phyloP scores from a whole-genome alignment of 2,113 vertebrate species.

The Misgurnus anguillicaudatus region DNA sequence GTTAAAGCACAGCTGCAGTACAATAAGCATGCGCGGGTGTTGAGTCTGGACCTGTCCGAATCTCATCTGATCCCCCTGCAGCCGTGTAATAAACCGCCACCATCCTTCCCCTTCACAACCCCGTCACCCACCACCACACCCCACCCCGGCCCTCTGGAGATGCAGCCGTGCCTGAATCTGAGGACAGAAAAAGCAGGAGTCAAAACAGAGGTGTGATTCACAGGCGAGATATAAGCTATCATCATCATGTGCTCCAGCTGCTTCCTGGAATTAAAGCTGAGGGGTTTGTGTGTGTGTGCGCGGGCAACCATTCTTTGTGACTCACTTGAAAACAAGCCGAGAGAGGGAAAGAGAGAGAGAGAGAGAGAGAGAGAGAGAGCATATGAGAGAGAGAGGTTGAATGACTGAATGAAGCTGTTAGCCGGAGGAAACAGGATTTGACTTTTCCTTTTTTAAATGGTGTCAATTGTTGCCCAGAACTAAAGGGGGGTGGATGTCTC shows the following conservation, averaged over 20 bases:
- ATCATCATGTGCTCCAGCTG: slow-evolving; percentile 71
- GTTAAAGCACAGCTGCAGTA: slow-evolving; percentile 66
- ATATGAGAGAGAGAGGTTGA: not conserved
- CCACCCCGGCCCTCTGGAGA: slow-evolving; percentile 54
- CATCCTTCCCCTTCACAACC: slow-evolving; percentile 29
- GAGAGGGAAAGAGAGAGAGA: not conserved
- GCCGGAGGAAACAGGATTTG: slow-evolving; percentile 20
- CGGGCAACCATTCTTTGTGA: slow-evolving; percentile 14
- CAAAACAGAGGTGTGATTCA: slow-evolving; percentile 75
- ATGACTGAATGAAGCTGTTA: slow-evolving; percentile 26
- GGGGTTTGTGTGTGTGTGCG: slow-evolving; percentile 7
- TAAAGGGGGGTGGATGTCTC: slow-evolving; percentile 18
- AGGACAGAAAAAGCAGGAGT: slow-evolving; percentile 63
- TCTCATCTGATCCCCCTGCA: slow-evolving; percentile 71
- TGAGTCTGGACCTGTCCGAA: slow-evolving; percentile 69
- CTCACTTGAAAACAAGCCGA: slow-evolving; percentile 20
- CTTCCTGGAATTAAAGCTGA: slow-evolving; percentile 70
- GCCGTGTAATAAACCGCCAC: slow-evolving; percentile 68
- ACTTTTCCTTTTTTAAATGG: slow-evolving; percentile 46
- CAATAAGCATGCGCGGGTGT: slow-evolving; percentile 69
- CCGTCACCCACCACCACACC: slow-evolving; percentile 55
- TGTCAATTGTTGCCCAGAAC: not conserved
- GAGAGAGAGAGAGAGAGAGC: not conserved
- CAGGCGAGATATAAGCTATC: slow-evolving; percentile 72
- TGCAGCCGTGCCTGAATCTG: slow-evolving; percentile 10